phyloP scores from a whole-genome alignment of 2,113 vertebrate genomes.

The Pterocles burchelli region DNA sequence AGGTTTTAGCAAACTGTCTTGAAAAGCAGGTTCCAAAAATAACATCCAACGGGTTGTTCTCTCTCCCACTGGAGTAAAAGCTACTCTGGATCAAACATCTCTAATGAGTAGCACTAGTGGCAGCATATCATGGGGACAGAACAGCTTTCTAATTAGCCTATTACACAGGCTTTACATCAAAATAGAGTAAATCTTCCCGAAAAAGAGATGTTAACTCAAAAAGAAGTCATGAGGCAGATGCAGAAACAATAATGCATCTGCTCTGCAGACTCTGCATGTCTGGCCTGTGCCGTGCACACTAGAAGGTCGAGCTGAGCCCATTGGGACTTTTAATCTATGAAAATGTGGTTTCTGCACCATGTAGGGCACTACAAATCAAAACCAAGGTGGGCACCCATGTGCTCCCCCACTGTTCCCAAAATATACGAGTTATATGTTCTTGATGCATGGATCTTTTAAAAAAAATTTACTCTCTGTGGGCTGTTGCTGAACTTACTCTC shows the following conservation, averaged over 20 bases:
- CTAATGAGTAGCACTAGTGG: conserved; percentile 2
- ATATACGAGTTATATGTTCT: neutral
- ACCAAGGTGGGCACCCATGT: neutral
- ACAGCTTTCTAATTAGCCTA: neutral
- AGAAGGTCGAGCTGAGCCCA: neutral
- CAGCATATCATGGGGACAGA: neutral
- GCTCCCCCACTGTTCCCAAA: neutral
- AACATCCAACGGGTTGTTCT: neutral
- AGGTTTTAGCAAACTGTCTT: neutral
- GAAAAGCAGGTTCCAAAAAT: conserved; percentile 30
- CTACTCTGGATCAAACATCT: neutral
- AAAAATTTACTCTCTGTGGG: neutral
- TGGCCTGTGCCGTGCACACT: neutral
- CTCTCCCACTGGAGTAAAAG: neutral
- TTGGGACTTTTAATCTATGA: neutral
- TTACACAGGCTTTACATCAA: neutral
- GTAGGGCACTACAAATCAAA: neutral
- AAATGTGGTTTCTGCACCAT: neutral
- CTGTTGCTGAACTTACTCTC: neutral
- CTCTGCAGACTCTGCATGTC: neutral
- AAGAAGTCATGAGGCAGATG: neutral
- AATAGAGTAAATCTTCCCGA: neutral
- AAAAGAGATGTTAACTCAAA: neutral
- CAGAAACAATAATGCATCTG: neutral
- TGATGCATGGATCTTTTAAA: neutral